A percentile compares a stretch with the other conserved stretches of the same genome.
These are phyloP conservation scores for Aegithalos caudatus DNA, from an alignment of 2,113 vertebrate species.

Conservation along the genomic window DNA sequence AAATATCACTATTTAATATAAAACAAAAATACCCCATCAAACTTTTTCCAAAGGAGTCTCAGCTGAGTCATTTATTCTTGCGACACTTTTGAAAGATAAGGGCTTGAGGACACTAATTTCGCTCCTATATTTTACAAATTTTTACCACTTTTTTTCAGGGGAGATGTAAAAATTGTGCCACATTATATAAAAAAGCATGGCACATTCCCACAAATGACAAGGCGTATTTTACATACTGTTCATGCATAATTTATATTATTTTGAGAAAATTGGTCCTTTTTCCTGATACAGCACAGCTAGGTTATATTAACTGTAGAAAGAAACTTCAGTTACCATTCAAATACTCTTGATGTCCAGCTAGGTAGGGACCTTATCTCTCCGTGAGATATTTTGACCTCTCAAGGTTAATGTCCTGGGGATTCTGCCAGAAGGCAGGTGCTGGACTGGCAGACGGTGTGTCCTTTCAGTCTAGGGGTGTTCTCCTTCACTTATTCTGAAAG, in stretches of 20 bases:
- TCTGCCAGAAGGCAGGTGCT: slow-evolving; percentile 42
- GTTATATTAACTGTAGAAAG: not conserved
- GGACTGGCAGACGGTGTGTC: not conserved
- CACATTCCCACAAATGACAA: not conserved
- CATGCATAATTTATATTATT: not conserved
- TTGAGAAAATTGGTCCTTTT: not conserved
- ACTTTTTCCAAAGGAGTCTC: not conserved
- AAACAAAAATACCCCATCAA: not conserved
- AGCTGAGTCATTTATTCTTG: not conserved
- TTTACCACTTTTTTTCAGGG: not conserved
- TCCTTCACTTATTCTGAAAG: not conserved
- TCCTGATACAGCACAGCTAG: not conserved
- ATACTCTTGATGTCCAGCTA: not conserved
- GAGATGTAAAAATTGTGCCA: not conserved
- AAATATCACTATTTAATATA: not conserved
- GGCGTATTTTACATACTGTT: not conserved
- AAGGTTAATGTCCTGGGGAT: slow-evolving; percentile 15
- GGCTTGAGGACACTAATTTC: not conserved
- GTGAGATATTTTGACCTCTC: not conserved
- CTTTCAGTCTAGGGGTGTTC: not conserved
- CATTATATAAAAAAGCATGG: not conserved
- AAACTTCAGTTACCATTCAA: not conserved
- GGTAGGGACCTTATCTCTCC: not conserved
- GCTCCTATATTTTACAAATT: not conserved
- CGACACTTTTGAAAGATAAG: not conserved